These are phyloP conservation scores for Chaetophractus vellerosus DNA, from an alignment of 2,797 vertebrate species.

Conservation along the genomic window DNA sequence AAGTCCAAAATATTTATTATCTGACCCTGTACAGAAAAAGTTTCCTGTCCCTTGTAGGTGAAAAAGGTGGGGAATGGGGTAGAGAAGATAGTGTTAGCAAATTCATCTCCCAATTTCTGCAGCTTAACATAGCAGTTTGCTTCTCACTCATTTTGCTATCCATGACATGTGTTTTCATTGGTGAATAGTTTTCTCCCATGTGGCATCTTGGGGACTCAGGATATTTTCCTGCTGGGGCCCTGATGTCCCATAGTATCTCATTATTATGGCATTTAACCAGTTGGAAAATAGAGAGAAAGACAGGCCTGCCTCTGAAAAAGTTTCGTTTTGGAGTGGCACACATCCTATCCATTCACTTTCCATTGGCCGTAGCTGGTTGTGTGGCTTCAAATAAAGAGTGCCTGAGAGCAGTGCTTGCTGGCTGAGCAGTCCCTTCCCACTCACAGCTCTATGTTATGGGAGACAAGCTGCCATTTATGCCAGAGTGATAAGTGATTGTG, in stretches of 20 bases:
- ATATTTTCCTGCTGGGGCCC: background rate
- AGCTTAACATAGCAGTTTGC: background rate
- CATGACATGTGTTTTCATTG: background rate
- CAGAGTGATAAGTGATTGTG: background rate
- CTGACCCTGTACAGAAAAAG: background rate
- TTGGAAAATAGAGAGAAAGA: background rate
- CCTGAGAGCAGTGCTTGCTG: background rate
- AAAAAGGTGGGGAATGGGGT: background rate
- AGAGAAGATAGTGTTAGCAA: too few relatives aligned
- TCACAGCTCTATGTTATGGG: accelerated
- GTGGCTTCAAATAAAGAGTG: background rate
- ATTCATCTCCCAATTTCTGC: background rate
- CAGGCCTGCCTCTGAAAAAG: background rate
- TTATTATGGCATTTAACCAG: too few relatives aligned
- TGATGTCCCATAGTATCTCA: background rate
- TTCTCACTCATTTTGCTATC: accelerated
- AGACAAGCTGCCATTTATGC: background rate
- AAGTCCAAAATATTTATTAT: background rate
- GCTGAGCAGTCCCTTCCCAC: background rate
- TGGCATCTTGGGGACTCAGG: accelerated
- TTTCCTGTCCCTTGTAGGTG: background rate
- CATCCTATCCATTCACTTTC: background rate
- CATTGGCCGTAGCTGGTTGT: background rate
- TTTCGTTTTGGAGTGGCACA: background rate
- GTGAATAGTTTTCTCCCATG: background rate